Conservation (phyloP, 2,113 vertebrate genomes). For the Semicossyphus pulcher region DNA sequence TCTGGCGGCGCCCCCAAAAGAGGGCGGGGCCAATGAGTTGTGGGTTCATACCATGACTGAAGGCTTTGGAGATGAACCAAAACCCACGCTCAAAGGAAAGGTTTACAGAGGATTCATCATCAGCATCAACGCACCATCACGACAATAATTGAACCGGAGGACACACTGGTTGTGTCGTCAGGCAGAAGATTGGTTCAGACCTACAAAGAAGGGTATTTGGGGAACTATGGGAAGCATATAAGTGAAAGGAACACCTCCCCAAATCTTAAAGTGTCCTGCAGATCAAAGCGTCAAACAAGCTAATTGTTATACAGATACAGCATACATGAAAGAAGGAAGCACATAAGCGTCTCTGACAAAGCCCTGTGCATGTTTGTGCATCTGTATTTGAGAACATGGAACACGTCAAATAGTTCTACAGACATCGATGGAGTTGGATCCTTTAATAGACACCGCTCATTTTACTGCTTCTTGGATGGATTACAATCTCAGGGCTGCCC, state of each 20-base stretch:
- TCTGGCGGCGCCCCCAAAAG: neutral
- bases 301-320: neutral
- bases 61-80: neutral
- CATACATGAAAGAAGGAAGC: neutral
- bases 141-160: neutral
- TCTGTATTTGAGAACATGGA: no score
- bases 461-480: neutral
- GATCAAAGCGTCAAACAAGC: neutral
- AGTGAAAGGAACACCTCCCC: neutral
- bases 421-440: neutral
- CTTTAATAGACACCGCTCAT: neutral
- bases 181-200: neutral
- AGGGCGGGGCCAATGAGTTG: neutral
- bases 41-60: neutral
- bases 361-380: neutral
- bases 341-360: neutral
- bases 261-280: neutral
- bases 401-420: neutral
- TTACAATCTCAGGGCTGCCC: neutral
- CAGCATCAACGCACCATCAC: neutral
- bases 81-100: neutral
- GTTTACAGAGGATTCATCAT: constrained; percentile 4
- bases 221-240: neutral
- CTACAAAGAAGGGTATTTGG: neutral
- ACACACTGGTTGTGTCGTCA: constrained; percentile 24